A percentile compares a stretch with the other conserved stretches of the same genome.
Evolutionary conservation across 2,888 invertebrate species (phyloP).

Genomic region (Clunio marinus): DNA sequence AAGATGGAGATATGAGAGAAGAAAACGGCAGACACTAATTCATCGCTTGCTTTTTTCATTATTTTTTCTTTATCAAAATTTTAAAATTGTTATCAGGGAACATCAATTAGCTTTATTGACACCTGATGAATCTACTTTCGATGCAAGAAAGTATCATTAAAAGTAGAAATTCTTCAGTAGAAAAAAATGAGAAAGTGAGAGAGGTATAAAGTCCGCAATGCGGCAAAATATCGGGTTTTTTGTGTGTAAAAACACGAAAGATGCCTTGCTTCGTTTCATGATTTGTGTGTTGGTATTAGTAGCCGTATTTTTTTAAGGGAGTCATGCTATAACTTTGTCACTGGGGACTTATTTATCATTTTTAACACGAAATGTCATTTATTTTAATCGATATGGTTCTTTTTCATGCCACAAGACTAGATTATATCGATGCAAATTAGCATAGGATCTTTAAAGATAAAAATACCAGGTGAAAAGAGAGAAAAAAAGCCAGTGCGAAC

Average conservation of each 20-base stretch:
- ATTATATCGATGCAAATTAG: background rate
- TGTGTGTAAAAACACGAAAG: conserved; percentile 27
- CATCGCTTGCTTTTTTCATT: background rate
- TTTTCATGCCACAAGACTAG: background rate
- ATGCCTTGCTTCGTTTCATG: background rate
- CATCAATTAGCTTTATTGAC: background rate
- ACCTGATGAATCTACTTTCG: conserved; percentile 30
- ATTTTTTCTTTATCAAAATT: background rate
- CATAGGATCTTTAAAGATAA: background rate
- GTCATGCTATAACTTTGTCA: conserved; percentile 3
- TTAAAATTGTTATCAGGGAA: background rate
- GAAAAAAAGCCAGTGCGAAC: conserved; percentile 2
- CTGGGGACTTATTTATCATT: background rate
- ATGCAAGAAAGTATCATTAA: conserved; percentile 15
- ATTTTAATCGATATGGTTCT: background rate
- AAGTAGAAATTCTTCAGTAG: conserved; percentile 19
- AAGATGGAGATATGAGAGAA: background rate
- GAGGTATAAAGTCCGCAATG: conserved; percentile 47
- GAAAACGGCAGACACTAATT: too few relatives aligned
- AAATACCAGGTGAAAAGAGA: background rate
- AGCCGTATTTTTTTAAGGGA: background rate
- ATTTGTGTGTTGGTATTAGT: conserved; percentile 7
- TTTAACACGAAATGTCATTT: too few relatives aligned
- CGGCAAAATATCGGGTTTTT: conserved; percentile 46
- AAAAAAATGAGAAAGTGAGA: conserved; percentile 30